Evolutionary conservation across 2,888 invertebrate genomes (phyloP).

Genomic region (Lepidocyrtinus sp.): DNA sequence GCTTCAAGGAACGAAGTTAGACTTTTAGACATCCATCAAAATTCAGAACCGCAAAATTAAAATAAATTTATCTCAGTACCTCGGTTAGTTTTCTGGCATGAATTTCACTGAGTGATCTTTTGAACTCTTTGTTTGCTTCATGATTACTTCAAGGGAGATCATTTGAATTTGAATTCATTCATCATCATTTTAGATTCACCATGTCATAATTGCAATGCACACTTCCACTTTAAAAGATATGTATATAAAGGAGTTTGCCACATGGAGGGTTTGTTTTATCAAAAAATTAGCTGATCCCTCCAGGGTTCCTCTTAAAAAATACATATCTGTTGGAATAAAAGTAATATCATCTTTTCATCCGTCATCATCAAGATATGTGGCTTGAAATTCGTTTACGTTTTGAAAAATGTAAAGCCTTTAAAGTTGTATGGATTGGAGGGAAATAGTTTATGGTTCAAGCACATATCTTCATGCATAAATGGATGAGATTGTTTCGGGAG

Average conservation of each 20-base stretch:
- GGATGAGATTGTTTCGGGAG: neutral
- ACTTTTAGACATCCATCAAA: constrained; percentile 4
- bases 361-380: neutral
- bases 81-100: neutral
- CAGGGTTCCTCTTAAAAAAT: no score
- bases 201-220: constrained; percentile 30
- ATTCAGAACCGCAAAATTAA: constrained; percentile 20
- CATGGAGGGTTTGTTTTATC: constrained; percentile 61
- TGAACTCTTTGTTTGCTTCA: neutral
- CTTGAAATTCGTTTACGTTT: neutral
- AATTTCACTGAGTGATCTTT: neutral
- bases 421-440: neutral
- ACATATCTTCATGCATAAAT: neutral
- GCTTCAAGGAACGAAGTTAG: neutral
- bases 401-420: neutral
- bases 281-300: constrained; percentile 60
- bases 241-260: constrained; percentile 19
- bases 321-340: no score
- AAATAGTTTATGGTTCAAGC: neutral
- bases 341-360: no score
- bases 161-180: constrained; percentile 15
- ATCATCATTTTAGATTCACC: constrained; percentile 10
- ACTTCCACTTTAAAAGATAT: constrained; percentile 12
- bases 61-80: no score
- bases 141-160: neutral